Evolutionary conservation across 2,797 vertebrate species (phyloP).

Genomic region (Anguilla pacifica): DNA sequence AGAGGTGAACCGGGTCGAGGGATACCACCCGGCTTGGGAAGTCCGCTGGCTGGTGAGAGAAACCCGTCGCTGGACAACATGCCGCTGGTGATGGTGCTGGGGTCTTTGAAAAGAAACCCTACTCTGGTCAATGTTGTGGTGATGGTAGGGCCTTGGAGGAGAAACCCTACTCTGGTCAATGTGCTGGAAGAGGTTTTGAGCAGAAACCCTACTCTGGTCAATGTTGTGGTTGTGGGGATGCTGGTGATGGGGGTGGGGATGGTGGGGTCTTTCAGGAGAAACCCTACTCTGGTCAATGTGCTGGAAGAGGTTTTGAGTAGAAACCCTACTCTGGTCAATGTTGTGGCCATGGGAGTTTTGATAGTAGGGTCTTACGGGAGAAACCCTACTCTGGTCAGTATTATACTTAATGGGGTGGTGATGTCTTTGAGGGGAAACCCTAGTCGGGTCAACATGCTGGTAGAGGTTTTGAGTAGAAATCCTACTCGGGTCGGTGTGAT

Average conservation of each 20-base stretch:
- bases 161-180: neutral
- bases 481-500: neutral
- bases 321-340: neutral
- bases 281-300: neutral
- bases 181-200: neutral
- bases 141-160: neutral
- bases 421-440: neutral
- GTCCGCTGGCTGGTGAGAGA: too few species aligned
- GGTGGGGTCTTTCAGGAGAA: neutral
- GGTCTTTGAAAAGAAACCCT: neutral
- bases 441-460: neutral
- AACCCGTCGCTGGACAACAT: neutral
- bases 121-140: neutral
- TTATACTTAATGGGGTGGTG: neutral
- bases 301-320: neutral
- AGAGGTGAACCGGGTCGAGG: neutral
- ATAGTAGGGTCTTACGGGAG: too few species aligned
- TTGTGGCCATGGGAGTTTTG: neutral
- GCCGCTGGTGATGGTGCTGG: neutral
- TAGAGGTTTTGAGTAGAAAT: neutral
- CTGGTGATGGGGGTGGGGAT: neutral
- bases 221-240: neutral
- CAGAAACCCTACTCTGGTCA: neutral
- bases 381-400: neutral
- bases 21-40: neutral